These are phyloP conservation scores for Platanista minor DNA, from an alignment of 2,113 vertebrate species.

Conservation along the genomic window DNA sequence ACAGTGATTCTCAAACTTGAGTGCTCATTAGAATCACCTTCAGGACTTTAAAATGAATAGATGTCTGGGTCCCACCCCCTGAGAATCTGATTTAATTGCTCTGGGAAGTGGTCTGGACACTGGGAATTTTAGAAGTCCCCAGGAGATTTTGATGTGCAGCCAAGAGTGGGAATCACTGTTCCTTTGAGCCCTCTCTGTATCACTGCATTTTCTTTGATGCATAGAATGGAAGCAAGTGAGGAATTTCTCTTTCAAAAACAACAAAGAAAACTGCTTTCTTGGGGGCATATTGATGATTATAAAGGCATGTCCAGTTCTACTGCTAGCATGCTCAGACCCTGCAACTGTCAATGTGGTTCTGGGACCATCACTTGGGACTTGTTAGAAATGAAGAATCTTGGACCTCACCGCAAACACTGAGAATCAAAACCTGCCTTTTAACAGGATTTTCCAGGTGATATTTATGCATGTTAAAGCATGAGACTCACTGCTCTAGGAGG, in stretches of 20 bases:
- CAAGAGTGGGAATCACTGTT: background rate
- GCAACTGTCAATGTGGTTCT: background rate
- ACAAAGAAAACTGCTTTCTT: background rate
- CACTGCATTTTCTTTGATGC: background rate
- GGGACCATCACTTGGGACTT: background rate
- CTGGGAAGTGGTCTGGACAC: background rate
- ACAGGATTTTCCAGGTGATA: background rate
- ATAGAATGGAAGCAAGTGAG: background rate
- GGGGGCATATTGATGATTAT: background rate
- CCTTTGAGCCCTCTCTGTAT: background rate
- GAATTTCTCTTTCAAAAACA: conserved; percentile 8
- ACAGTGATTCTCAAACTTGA: background rate
- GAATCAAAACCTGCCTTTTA: background rate
- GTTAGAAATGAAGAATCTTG: background rate
- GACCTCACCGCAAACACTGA: background rate
- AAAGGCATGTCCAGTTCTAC: background rate
- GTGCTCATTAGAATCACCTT: background rate
- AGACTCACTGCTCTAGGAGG: background rate
- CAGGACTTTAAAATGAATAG: background rate
- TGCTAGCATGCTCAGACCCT: background rate
- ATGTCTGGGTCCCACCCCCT: background rate
- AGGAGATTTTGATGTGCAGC: background rate
- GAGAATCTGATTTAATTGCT: background rate
- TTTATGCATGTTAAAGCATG: background rate
- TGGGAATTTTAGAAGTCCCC: background rate